Evolutionary conservation across 1,140 invertebrate species (phyloP).

Genomic region (Polypedilum pembai): DNA sequence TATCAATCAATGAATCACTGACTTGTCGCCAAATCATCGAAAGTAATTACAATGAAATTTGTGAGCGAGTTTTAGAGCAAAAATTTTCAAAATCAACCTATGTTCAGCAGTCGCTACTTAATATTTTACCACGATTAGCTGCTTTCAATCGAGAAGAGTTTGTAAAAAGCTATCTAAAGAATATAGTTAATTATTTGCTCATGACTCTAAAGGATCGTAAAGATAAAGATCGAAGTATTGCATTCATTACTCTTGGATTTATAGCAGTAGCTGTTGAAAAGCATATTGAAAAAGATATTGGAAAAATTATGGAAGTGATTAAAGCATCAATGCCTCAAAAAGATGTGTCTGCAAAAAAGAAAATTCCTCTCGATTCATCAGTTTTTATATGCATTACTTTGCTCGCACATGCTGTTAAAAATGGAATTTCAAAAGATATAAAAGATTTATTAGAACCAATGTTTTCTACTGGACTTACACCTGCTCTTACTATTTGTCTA

Average conservation of each 20-base stretch:
- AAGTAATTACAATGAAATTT: constrained; percentile 79
- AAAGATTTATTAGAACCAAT: constrained; percentile 82
- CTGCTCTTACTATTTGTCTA: constrained; percentile 82
- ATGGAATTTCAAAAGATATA: constrained; percentile 67
- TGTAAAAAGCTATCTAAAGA: constrained; percentile 63
- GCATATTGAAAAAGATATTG: constrained; percentile 71
- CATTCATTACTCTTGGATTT: constrained; percentile 84
- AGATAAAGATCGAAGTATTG: constrained; percentile 74
- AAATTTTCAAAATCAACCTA: constrained; percentile 63
- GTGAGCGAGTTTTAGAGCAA: constrained; percentile 70
- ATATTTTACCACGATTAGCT: constrained; percentile 86
- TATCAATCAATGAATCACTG: constrained; percentile 66
- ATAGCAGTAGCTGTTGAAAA: constrained; percentile 83
- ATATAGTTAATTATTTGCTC: constrained; percentile 72
- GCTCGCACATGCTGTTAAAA: constrained; percentile 75
- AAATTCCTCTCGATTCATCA: constrained; percentile 70
- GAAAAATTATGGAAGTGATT: constrained; percentile 81
- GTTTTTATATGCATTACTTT: constrained; percentile 94
- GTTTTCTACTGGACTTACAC: constrained; percentile 83
- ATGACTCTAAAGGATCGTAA: constrained; percentile 58
- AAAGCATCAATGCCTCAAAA: constrained; percentile 71
- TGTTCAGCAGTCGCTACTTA: constrained; percentile 82
- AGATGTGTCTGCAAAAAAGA: constrained; percentile 63
- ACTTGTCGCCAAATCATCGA: constrained; percentile 76
- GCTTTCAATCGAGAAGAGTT: constrained; percentile 85